Evolutionary conservation across 2,888 invertebrate species (phyloP), one percentile per base, ranked within the genome.

Genomic region (Salpingus planirostris): DNA sequence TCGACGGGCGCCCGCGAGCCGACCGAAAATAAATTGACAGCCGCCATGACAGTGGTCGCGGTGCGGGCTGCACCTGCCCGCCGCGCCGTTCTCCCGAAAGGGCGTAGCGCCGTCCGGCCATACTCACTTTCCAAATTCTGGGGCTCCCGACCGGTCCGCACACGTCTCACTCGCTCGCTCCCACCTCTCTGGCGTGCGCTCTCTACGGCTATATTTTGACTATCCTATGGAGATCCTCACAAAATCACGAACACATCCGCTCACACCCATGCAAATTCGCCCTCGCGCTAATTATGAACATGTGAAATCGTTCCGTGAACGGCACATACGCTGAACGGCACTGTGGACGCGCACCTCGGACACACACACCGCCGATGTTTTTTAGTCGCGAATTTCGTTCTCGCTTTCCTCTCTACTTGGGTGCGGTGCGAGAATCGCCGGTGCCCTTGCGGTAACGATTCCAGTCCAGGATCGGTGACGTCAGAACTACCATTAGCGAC

Each of bases 191-290:
- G n/a, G n/a, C n/a, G n/a, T n/a, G n/a, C n/a, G n/a, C n/a, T n/a
- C n/a, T n/a, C n/a, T n/a, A n/a, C n/a, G n/a, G n/a, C n/a, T n/a
- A n/a, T n/a, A n/a, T n/a, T n/a, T n/a, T n/a, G n/a, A 55, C 60
- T 59, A 60, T 59, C 60, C 57, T 54, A 57, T 50, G 49, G 50
- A 52, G 50, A 47, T 44, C 30, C 38, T 49, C 46, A 52, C 50
- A 49, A 55, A 58, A 60, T 60, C 61, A 61, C 60, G 57, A 62
- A 58, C 57, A 59, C 60, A 58, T 57, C 50, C 55, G 57, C 52
- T 54, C 54, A 52, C 57, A 59, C 56, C 57, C 61, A 62, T 62
- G 54, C 59, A 61, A 61, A 55, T 56, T 51, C 50, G 51, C 52
- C 51, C 49, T 52, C 56, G 50, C 59, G 50, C 55, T 46, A 47